These are phyloP conservation scores for Garrulus glandarius DNA, from an alignment of 2,797 vertebrate genomes.

Conservation along the genomic window DNA sequence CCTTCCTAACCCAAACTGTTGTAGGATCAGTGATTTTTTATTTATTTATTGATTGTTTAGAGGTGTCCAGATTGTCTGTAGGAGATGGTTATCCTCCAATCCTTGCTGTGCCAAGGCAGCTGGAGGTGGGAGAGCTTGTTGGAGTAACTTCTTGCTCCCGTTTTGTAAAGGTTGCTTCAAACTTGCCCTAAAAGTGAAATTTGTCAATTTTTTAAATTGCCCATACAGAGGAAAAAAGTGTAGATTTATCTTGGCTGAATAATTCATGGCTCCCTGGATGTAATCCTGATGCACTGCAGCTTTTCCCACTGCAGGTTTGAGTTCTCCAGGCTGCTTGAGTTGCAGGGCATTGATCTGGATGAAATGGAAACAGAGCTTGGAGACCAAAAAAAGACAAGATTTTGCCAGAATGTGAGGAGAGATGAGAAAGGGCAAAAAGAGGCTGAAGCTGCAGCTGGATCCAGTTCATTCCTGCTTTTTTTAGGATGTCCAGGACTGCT, in stretches of 20 bases:
- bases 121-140: background rate
- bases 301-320: background rate
- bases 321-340: background rate
- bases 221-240: background rate
- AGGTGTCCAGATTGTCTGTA: background rate
- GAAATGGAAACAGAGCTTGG: background rate
- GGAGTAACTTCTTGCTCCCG: background rate
- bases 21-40: background rate
- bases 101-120: background rate
- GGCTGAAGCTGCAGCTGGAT: background rate
- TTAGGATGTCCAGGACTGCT: background rate
- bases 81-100: background rate
- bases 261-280: background rate
- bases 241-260: slow-evolving; percentile 40
- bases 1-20: background rate
- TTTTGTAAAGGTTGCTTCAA: background rate
- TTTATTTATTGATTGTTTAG: too few relatives aligned
- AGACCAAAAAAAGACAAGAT: background rate
- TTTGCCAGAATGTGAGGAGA: background rate
- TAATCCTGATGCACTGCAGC: slow-evolving; percentile 5
- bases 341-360: background rate
- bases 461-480: background rate
- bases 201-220: slow-evolving; percentile 4
- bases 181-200: background rate
- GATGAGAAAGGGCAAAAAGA: background rate